Conservation (phyloP, 2,888 invertebrate genomes). For the Nesidiocoris tenuis region DNA sequence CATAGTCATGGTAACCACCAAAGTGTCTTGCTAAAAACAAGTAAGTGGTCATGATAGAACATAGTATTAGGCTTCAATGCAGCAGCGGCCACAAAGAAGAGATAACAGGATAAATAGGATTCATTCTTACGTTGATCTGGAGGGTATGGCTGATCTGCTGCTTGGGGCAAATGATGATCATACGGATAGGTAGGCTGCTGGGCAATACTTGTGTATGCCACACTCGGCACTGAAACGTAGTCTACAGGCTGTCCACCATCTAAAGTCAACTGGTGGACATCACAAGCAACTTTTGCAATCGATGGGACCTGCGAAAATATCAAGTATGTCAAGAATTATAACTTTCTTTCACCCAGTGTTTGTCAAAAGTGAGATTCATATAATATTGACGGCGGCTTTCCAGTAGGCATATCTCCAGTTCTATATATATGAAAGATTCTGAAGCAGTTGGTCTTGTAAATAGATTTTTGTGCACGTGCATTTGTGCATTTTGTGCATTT, state of each 20-base stretch:
- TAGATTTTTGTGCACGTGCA: background rate
- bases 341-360: too few species aligned
- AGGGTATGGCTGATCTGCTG: constrained; percentile 45
- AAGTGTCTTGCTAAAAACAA: constrained; percentile 51
- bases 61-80: too few species aligned
- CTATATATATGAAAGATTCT: too few species aligned
- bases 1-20: constrained; percentile 60
- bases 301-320: constrained; percentile 43
- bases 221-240: constrained; percentile 54
- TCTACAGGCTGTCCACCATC: constrained; percentile 57
- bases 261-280: constrained; percentile 48
- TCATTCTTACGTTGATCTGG: constrained; percentile 45
- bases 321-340: too few species aligned
- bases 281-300: constrained; percentile 46
- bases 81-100: too few species aligned
- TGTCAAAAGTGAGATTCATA: too few species aligned
- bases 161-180: constrained; percentile 47
- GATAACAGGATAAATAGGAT: too few species aligned
- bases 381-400: too few species aligned
- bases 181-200: constrained; percentile 47
- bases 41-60: background rate
- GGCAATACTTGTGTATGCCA: constrained; percentile 47
- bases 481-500: too few species aligned
- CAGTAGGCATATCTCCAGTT: too few species aligned
- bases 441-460: too few species aligned